These are phyloP conservation scores for Pheosia tremula DNA, from an alignment of 2,888 invertebrate species.

Conservation along the genomic window DNA sequence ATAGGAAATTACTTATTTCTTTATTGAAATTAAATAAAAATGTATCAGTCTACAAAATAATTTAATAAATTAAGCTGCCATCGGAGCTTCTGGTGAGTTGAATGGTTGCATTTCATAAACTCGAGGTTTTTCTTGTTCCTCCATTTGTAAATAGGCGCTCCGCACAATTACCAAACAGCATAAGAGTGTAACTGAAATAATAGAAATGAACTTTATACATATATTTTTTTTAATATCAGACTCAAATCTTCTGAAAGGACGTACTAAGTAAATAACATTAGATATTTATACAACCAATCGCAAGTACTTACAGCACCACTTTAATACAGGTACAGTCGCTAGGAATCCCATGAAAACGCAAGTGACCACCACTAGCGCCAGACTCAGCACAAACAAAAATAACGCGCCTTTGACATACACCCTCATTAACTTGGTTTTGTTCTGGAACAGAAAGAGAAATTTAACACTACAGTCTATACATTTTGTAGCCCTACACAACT, in stretches of 20 bases:
- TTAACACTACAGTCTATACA: too few species aligned
- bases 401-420: constrained; percentile 60
- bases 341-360: constrained; percentile 66
- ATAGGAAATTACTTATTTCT: too few species aligned
- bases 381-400: constrained; percentile 56
- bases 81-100: constrained; percentile 52
- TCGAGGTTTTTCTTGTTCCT: constrained; percentile 60
- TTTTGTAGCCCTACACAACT: too few species aligned
- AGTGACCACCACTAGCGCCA: constrained; percentile 61
- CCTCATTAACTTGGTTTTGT: constrained; percentile 52
- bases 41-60: not conserved
- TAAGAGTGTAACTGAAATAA: constrained; percentile 64
- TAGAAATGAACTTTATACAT: not conserved
- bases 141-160: constrained; percentile 67
- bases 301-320: constrained; percentile 67
- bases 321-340: constrained; percentile 59
- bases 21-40: not conserved
- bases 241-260: too few species aligned
- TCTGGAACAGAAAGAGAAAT: constrained; percentile 54
- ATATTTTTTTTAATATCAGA: too few species aligned
- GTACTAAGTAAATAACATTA: too few species aligned
- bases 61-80: constrained; percentile 37
- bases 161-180: constrained; percentile 65
- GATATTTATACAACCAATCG: too few species aligned
- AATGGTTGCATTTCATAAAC: constrained; percentile 64